Base-by-base conservation (phyloP, 2,888 invertebrate species). In the Rotaria socialis region DNA sequence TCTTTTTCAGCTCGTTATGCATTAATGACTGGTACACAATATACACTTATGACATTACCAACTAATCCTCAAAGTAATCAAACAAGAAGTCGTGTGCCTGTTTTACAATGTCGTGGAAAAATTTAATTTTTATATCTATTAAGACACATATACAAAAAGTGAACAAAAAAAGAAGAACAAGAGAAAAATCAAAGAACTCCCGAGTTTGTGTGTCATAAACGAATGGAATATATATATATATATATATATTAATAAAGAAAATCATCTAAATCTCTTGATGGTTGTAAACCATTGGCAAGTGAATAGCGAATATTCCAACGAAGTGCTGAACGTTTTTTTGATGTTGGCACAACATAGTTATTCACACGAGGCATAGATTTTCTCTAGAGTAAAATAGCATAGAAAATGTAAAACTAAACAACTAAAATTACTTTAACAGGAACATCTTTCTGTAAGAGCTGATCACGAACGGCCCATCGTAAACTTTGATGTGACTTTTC, bases 401-500 rank as follows among this genome's bases (percentile, higher is more conserved):
- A 7, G 3, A 27, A 24, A 11, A n/a, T 6, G 0, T 5, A n/a
- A 2, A 41, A 22, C 16, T 84, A 43, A 41, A 84, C 50, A 16
- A 52, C 16, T 11, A 52, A 27, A 58, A 86, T 84, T 87, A 90
- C 90, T 89, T 90, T 90, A 86, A 90, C 89, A 84, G 90, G 89
- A 47, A 89, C 89, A 87, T 90, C 90, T 67, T 85, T 85, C 10
- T 89, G 88, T 27, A 90, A 88, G 90, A 91, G 90, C 87, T 90
- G 89, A 88, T 90, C 90, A 85, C 90, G 87, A 35, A 91, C 89
- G 87, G 89, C 89, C 91, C 91, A 90, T 55, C 91, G 88, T 22
- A 91, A 88, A 50, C 89, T 88, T 87, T 90, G 89, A 87, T 90
- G 91, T n/a, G 88, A 87, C 87, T 90, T 90, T 87, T 91, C 91